Evolutionary conservation across 2,113 vertebrate species (phyloP), one percentile per base, ranked within the genome.

Genomic region (Anolis carolinensis): DNA sequence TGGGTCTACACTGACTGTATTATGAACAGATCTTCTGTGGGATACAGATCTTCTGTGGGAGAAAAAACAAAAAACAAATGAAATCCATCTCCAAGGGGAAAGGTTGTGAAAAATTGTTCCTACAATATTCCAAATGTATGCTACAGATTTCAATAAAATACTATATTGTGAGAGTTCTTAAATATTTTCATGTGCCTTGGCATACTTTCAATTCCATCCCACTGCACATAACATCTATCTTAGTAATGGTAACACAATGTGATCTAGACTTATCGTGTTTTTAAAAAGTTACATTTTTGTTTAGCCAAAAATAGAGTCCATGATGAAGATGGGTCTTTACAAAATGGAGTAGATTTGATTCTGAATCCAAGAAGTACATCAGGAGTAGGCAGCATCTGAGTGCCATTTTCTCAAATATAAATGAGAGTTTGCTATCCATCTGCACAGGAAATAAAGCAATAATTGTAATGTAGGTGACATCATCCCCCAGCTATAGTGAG

Each of bases 71-170:
- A 70, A 32, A 70, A 70, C 27, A 55, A 59, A 14, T 14, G 34
- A 93, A 92, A 95, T 94, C 87, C 92, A 78, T 93, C 91, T 92
- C 92, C 93, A 77, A 92, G 92, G 94, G 93, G 92, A 55, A 72
- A 95, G 91, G 86, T 91, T 93, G 88, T 87, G 88, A 88, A 85
- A 92, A 94, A 90, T 77, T 95, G 90, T 94, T 95, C 87, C 77
- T 94, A 90, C 93, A 92, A 93, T 93, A 93, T 89, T 93, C 86
- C 89, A 89, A 59, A 83, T 92, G 92, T 92, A 90, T 91, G 94
- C 95, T 94, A 86, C 92, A 95, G 63, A 95, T 96, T 87, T 95
- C 89, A 93, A 95, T 95, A 95, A 95, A 95, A 94, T 91, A 94
- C 90, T 86, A 18, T 94, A 25, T 94, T 92, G 89, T 95, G 89